Evolutionary conservation across 2,888 invertebrate species (phyloP).

Genomic region (Germaria angustata): DNA sequence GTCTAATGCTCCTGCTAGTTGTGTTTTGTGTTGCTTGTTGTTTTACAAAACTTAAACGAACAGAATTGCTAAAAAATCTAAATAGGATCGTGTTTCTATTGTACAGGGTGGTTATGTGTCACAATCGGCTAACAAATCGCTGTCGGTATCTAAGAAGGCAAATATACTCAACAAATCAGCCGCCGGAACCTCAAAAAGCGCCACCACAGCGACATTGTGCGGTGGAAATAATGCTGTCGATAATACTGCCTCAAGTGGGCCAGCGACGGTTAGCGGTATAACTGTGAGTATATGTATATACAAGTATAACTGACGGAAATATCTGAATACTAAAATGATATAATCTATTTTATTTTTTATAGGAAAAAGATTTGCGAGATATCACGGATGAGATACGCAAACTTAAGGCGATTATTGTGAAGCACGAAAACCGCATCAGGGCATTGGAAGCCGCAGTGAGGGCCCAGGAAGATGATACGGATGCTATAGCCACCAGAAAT

Average conservation of each 20-base stretch:
- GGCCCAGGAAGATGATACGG: slow-evolving; percentile 75
- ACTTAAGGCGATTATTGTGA: slow-evolving; percentile 95
- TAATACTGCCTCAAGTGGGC: slow-evolving; percentile 71
- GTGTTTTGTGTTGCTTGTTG: slow-evolving; percentile 66
- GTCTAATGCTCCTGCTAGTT: slow-evolving; percentile 69
- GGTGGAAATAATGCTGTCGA: slow-evolving; percentile 74
- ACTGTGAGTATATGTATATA: slow-evolving; percentile 80
- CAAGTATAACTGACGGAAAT: too few species aligned
- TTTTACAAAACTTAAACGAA: slow-evolving; percentile 70
- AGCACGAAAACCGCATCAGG: slow-evolving; percentile 88
- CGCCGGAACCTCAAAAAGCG: slow-evolving; percentile 80
- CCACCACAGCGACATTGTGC: slow-evolving; percentile 67
- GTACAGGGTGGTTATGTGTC: slow-evolving; percentile 86
- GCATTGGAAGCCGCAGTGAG: slow-evolving; percentile 79
- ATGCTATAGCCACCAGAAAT: slow-evolving; percentile 71
- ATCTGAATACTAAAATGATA: too few species aligned
- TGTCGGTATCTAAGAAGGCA: slow-evolving; percentile 88
- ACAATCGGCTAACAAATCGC: slow-evolving; percentile 81
- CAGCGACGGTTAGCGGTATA: slow-evolving; percentile 72
- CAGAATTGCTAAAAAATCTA: slow-evolving; percentile 79
- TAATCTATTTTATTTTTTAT: slow-evolving; percentile 62
- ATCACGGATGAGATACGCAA: slow-evolving; percentile 94
- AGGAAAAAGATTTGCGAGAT: slow-evolving; percentile 86
- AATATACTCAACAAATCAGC: slow-evolving; percentile 89
- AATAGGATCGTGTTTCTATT: slow-evolving; percentile 85